Evolutionary conservation across 2,888 invertebrate species (phyloP).

Genomic region (Chorisops tibialis): DNA sequence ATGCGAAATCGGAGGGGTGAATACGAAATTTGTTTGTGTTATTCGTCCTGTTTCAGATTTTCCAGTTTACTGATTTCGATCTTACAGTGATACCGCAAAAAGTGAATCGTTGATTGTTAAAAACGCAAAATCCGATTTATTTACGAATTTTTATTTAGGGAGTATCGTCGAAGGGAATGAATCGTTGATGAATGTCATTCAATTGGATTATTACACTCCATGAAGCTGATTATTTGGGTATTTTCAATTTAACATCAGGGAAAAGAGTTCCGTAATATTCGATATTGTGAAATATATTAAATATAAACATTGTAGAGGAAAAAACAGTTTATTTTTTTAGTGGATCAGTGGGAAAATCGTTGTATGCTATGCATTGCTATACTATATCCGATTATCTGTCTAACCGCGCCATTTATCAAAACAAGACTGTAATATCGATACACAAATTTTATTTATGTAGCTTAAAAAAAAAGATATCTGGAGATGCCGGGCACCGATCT

Average conservation of each 20-base stretch:
- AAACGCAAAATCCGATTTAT: constrained; percentile 29
- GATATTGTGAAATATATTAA: no score
- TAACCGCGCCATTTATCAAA: no score
- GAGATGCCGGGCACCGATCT: constrained; percentile 28
- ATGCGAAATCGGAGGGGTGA: constrained; percentile 17
- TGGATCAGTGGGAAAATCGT: no score
- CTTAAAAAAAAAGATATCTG: no score
- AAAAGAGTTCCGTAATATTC: no score
- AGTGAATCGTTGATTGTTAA: constrained; percentile 31
- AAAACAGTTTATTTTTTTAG: no score
- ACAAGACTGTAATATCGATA: no score
- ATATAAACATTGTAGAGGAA: no score
- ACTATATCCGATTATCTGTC: no score
- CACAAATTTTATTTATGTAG: no score
- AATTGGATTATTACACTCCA: constrained; percentile 30
- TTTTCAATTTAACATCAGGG: no score
- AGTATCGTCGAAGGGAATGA: constrained; percentile 3
- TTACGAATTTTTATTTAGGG: not conserved
- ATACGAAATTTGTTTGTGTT: constrained; percentile 24
- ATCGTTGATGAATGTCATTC: constrained; percentile 20
- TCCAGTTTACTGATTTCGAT: constrained; percentile 22
- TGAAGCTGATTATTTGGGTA: constrained; percentile 19
- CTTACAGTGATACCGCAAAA: constrained; percentile 26
- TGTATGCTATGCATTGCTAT: no score
- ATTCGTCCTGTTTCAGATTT: constrained; percentile 26